These are phyloP conservation scores for Idris sp. DNA, from an alignment of 1,140 invertebrate species.

Conservation along the genomic window DNA sequence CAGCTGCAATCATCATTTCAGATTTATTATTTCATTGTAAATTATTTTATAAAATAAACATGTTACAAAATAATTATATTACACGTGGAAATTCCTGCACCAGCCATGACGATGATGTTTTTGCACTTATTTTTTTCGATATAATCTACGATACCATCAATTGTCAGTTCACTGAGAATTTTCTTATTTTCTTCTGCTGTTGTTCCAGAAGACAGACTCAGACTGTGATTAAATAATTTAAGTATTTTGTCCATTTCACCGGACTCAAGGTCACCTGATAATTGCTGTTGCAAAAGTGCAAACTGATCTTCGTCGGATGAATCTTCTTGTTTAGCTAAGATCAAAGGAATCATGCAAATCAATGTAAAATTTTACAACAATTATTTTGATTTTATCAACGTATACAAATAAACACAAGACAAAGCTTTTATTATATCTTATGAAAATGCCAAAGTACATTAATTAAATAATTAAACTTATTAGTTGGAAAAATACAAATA, in stretches of 20 bases:
- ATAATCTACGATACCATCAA: constrained; percentile 85
- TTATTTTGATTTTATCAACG: too few relatives aligned
- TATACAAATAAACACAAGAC: too few relatives aligned
- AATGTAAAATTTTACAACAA: too few relatives aligned
- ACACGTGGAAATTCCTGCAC: constrained; percentile 97
- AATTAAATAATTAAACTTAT: too few relatives aligned
- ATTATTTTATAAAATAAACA: neutral
- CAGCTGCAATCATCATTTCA: constrained; percentile 80
- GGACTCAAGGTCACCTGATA: constrained; percentile 9
- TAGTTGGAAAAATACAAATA: too few relatives aligned
- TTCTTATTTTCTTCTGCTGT: constrained; percentile 28
- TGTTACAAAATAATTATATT: constrained; percentile 43
- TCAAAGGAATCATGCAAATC: neutral
- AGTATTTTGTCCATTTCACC: constrained; percentile 66
- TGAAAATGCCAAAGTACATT: too few relatives aligned
- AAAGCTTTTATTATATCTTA: too few relatives aligned
- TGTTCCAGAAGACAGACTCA: constrained; percentile 53
- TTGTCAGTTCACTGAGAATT: constrained; percentile 75
- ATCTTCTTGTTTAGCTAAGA: constrained; percentile 10
- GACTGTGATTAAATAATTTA: constrained; percentile 67
- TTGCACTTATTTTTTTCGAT: constrained; percentile 87
- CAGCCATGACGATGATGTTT: constrained; percentile 95
- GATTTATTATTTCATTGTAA: neutral
- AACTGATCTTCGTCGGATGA: constrained; percentile 27
- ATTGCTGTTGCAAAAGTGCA: neutral